Percentiles rank a stretch among this genome's conserved stretches.
Conservation (phyloP, 2,888 invertebrate genomes). For the Salpingus planirostris region DNA sequence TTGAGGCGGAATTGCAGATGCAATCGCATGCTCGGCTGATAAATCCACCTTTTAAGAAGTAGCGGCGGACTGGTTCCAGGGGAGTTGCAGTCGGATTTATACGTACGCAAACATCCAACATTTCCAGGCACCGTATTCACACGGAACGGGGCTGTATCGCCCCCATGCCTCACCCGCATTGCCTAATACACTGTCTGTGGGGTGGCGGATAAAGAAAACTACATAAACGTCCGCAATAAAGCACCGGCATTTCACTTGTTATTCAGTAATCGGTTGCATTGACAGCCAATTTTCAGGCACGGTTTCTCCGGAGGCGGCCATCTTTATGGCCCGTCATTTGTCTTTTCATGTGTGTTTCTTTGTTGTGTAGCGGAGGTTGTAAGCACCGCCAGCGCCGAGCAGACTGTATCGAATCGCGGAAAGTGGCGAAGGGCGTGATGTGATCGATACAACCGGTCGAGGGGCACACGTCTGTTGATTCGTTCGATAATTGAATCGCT, state of each 20-base stretch:
- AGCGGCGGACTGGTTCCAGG: too few relatives aligned
- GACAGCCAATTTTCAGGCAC: slow-evolving; percentile 13
- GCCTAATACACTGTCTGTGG: too few relatives aligned
- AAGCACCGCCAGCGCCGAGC: too few relatives aligned
- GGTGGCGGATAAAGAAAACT: slow-evolving; percentile 1
- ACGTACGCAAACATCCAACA: too few relatives aligned
- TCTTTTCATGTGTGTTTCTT: slow-evolving; percentile 10
- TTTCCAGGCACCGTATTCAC: too few relatives aligned
- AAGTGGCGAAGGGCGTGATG: slow-evolving; percentile 10
- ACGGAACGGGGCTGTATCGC: too few relatives aligned
- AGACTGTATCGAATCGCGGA: too few relatives aligned
- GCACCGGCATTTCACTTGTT: slow-evolving; percentile 13
- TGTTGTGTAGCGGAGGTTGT: slow-evolving; percentile 10
- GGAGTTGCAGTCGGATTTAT: too few relatives aligned
- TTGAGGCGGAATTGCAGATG: too few relatives aligned
- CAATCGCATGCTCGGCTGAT: too few relatives aligned
- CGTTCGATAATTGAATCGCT: slow-evolving; percentile 12
- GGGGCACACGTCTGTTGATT: slow-evolving; percentile 9
- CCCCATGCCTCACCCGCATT: too few relatives aligned
- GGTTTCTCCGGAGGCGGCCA: slow-evolving; percentile 10
- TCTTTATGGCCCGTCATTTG: slow-evolving; percentile 11
- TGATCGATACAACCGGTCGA: slow-evolving; percentile 15
- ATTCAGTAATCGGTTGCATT: slow-evolving; percentile 16
- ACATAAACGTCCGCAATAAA: slow-evolving; percentile 13
- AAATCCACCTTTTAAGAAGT: too few relatives aligned